Conservation (phyloP, 2,888 invertebrate species). For the Dendrolimus houi region DNA sequence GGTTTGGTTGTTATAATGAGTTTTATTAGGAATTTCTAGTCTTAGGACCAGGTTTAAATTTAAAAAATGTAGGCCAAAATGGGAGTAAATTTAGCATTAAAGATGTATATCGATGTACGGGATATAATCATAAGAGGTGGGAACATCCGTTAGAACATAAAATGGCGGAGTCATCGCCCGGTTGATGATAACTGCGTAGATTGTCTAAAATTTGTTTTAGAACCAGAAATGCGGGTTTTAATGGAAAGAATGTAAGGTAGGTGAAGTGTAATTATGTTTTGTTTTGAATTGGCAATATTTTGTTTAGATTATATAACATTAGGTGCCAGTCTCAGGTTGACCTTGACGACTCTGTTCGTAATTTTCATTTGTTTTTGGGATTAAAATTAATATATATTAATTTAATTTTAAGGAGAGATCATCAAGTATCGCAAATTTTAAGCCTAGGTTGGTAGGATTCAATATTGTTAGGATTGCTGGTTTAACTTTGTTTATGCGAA, state of each 20-base stretch:
- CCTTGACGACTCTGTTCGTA: conserved; percentile 19
- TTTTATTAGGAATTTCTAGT: conserved; percentile 17
- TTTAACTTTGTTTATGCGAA: too few relatives aligned
- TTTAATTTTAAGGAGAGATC: too few relatives aligned
- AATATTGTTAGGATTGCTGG: too few relatives aligned
- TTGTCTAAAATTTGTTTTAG: conserved; percentile 23
- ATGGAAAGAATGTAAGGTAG: conserved; percentile 41
- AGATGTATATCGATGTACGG: conserved; percentile 26
- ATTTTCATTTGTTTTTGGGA: too few relatives aligned
- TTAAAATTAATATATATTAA: too few relatives aligned
- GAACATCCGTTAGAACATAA: conserved; percentile 32
- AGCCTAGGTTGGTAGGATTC: too few relatives aligned
- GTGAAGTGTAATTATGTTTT: conserved; percentile 23
- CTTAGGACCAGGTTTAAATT: conserved; percentile 22
- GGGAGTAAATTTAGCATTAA: conserved; percentile 22
- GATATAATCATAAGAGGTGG: conserved; percentile 27
- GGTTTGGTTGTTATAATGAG: conserved; percentile 26
- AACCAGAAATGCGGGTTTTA: conserved; percentile 25
- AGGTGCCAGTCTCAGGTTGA: conserved; percentile 18
- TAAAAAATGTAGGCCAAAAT: conserved; percentile 29
- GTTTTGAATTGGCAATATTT: conserved; percentile 11
- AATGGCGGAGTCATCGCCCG: conserved; percentile 60
- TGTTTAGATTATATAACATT: not conserved
- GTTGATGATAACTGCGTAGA: conserved; percentile 41
- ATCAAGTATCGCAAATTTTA: too few relatives aligned